phyloP scores from a whole-genome alignment of 23 tunicate genomes.

The Ascidia mentula region DNA sequence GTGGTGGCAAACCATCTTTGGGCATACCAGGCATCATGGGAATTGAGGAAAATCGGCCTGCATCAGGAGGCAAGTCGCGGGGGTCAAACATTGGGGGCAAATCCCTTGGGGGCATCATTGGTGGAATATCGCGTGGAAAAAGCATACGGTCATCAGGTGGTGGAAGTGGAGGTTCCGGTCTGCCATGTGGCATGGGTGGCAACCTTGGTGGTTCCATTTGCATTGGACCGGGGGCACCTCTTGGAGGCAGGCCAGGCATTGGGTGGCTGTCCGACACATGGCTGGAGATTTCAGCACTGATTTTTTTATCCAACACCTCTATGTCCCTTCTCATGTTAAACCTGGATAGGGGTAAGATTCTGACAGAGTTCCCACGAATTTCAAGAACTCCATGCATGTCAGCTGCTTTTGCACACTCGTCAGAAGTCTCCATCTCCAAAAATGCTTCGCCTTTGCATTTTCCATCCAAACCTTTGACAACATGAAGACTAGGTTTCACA shows the following conservation, averaged over 20 bases:
- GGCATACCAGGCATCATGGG: not conserved
- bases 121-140: not conserved
- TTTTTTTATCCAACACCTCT: conserved; percentile 1
- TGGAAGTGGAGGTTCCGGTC: not conserved
- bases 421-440: conserved; percentile 49
- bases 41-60: not conserved
- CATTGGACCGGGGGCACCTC: not conserved
- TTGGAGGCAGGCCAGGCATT: not conserved
- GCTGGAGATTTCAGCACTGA: not conserved
- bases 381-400: conserved; percentile 33
- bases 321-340: conserved; percentile 57
- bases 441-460: conserved; percentile 78
- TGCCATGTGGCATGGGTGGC: not conserved
- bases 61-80: not conserved
- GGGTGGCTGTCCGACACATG: not conserved
- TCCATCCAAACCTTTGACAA: conserved; percentile 38
- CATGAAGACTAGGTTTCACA: conserved; percentile 31
- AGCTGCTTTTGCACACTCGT: conserved; percentile 72
- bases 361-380: conserved; percentile 30
- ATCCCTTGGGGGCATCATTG: not conserved
- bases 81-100: not conserved
- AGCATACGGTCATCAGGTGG: not conserved
- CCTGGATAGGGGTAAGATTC: conserved; percentile 48
- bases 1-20: not conserved
- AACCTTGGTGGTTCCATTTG: not conserved